Percentiles rank a stretch among this genome's conserved stretches.
Conservation (phyloP, 2,888 invertebrate genomes). For the Hirtodrosophila trivittata region DNA sequence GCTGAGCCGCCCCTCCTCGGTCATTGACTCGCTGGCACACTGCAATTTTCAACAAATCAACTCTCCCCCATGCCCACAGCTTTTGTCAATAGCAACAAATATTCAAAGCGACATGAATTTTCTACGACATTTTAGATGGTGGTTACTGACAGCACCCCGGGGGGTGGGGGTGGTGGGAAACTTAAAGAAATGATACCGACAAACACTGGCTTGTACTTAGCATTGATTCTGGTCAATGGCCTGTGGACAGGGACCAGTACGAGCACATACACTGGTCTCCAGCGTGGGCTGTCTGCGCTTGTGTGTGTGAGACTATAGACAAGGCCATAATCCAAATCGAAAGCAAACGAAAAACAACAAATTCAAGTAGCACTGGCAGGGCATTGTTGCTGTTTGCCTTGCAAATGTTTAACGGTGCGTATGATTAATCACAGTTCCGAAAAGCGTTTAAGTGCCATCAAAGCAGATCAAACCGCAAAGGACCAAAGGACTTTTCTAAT, state of each 20-base stretch:
- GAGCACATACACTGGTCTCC: background rate
- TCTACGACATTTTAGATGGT: slow-evolving; percentile 5
- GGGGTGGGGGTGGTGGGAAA: background rate
- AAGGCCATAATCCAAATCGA: slow-evolving; percentile 11
- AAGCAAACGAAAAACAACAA: slow-evolving; percentile 2
- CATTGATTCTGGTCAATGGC: slow-evolving; percentile 73
- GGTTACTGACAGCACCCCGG: background rate
- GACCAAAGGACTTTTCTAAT: slow-evolving; percentile 48
- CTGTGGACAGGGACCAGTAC: slow-evolving; percentile 44
- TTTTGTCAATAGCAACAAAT: slow-evolving; percentile 72
- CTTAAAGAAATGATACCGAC: slow-evolving; percentile 18
- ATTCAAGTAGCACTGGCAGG: slow-evolving; percentile 11
- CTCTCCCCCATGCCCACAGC: slow-evolving; percentile 21
- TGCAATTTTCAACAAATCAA: slow-evolving; percentile 66
- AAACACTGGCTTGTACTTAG: slow-evolving; percentile 20
- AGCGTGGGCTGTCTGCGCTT: slow-evolving; percentile 1
- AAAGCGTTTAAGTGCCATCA: slow-evolving; percentile 9
- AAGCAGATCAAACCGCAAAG: slow-evolving; percentile 8
- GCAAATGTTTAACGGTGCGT: slow-evolving; percentile 66
- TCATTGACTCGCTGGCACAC: slow-evolving; percentile 64
- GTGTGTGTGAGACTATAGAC: too few relatives aligned
- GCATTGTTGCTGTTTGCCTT: too few relatives aligned
- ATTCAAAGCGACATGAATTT: slow-evolving; percentile 59
- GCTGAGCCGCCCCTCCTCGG: slow-evolving; percentile 37
- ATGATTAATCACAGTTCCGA: slow-evolving; percentile 60